Evolutionary conservation across 1,140 invertebrate species (phyloP).

Genomic region (Rhagoletis pomonella): DNA sequence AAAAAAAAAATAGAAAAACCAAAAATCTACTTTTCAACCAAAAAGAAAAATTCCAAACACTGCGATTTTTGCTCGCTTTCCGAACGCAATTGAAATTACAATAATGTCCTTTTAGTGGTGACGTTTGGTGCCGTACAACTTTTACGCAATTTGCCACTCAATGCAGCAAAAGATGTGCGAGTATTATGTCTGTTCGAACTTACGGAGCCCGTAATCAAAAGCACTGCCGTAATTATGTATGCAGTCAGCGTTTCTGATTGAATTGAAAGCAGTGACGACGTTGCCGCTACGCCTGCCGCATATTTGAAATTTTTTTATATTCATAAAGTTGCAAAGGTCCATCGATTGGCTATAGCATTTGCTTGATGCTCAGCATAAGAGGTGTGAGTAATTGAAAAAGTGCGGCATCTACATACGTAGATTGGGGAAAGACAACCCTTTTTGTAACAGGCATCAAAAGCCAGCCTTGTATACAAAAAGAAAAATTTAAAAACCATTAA

Average conservation of each 20-base stretch:
- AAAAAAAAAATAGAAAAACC: neutral
- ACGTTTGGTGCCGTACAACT: neutral
- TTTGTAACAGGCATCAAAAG: neutral
- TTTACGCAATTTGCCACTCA: neutral
- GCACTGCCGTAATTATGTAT: neutral
- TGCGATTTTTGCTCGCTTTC: neutral
- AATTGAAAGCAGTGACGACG: conserved; percentile 13
- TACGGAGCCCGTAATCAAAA: neutral
- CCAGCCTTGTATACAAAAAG: too few relatives aligned
- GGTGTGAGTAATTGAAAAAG: conserved; percentile 48
- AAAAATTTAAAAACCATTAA: too few relatives aligned
- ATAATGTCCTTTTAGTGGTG: conserved; percentile 23
- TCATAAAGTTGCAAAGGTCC: neutral
- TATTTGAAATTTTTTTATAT: conserved; percentile 51
- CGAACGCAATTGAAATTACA: conserved; percentile 45
- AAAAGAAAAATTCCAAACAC: conserved; percentile 14
- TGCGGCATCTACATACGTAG: neutral
- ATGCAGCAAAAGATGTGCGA: neutral
- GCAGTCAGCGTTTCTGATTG: conserved; percentile 39
- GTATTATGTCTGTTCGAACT: neutral
- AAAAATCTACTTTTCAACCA: neutral
- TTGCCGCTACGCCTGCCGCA: neutral
- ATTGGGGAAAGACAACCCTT: conserved; percentile 35
- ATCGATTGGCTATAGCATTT: neutral
- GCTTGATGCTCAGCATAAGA: neutral